Percentiles rank a stretch among this genome's conserved stretches.
Conservation (phyloP, 2,797 vertebrate species). For the Peromyscus nudipes region DNA sequence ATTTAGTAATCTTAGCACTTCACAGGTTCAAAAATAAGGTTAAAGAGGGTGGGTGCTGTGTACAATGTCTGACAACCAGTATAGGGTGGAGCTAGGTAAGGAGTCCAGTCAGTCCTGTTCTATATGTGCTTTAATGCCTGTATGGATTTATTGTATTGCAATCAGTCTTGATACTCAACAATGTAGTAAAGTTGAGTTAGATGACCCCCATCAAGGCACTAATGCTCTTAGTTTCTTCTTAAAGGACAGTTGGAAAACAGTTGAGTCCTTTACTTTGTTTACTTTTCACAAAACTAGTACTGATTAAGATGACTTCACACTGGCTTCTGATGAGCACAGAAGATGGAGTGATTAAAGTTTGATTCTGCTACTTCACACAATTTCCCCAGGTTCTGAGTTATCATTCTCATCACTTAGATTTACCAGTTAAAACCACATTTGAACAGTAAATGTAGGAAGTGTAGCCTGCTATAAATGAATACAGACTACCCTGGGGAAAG, state of each 20-base stretch:
- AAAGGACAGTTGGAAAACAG: neutral
- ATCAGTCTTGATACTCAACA: neutral
- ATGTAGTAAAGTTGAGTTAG: neutral
- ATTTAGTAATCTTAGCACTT: neutral
- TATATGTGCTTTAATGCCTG: neutral
- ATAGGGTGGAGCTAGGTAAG: fast-evolving
- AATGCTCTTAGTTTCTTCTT: neutral
- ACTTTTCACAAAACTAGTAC: neutral
- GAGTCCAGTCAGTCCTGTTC: neutral
- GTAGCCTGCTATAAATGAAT: slow-evolving; percentile 11
- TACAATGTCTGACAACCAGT: fast-evolving
- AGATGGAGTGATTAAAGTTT: neutral
- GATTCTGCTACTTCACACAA: neutral
- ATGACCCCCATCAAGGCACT: neutral
- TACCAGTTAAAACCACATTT: slow-evolving; percentile 37
- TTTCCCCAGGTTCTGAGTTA: slow-evolving; percentile 30
- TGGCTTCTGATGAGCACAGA: neutral
- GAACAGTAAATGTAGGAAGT: slow-evolving; percentile 53
- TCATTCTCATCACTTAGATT: neutral
- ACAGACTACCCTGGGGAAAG: slow-evolving; percentile 7
- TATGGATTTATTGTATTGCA: neutral
- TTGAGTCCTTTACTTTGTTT: neutral
- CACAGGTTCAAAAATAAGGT: neutral
- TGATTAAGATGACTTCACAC: neutral
- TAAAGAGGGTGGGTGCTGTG: fast-evolving